Evolutionary conservation across 2,113 vertebrate genomes (phyloP).

Genomic region (Acanthochromis polyacanthus): DNA sequence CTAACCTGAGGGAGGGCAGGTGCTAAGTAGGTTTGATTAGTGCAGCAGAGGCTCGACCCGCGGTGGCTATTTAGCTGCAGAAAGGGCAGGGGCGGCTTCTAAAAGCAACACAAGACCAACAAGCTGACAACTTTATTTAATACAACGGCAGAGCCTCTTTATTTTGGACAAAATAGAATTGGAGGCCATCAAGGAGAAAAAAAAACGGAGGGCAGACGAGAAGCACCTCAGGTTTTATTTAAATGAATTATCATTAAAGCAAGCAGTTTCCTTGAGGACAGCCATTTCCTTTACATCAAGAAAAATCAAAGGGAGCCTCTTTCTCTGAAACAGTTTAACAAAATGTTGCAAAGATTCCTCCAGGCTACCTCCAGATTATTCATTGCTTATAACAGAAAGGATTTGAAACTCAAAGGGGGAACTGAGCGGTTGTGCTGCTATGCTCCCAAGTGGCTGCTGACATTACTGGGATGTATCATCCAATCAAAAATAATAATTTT

Average conservation of each 20-base stretch:
- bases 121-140: slow-evolving; percentile 62
- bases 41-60: slow-evolving; percentile 85
- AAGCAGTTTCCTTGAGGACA: slow-evolving; percentile 51
- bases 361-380: slow-evolving; percentile 65
- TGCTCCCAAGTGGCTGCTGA: slow-evolving; percentile 17
- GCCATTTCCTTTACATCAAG: slow-evolving; percentile 37
- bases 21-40: slow-evolving; percentile 89
- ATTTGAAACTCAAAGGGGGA: slow-evolving; percentile 49
- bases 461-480: background rate
- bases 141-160: slow-evolving; percentile 30
- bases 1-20: slow-evolving; percentile 81
- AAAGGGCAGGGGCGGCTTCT: slow-evolving; percentile 88
- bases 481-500: slow-evolving; percentile 28
- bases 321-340: slow-evolving; percentile 59
- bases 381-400: slow-evolving; percentile 56
- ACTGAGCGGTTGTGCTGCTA: too few relatives aligned
- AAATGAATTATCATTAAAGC: slow-evolving; percentile 64
- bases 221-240: slow-evolving; percentile 53
- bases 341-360: slow-evolving; percentile 67
- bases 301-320: slow-evolving; percentile 29
- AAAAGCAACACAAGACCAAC: slow-evolving; percentile 85
- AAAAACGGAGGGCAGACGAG: slow-evolving; percentile 1
- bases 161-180: slow-evolving; percentile 56
- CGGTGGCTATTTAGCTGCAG: slow-evolving; percentile 84
- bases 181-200: slow-evolving; percentile 19